Conservation (phyloP, 2,113 vertebrate species). For the Dicerorhinus sumatrensis region DNA sequence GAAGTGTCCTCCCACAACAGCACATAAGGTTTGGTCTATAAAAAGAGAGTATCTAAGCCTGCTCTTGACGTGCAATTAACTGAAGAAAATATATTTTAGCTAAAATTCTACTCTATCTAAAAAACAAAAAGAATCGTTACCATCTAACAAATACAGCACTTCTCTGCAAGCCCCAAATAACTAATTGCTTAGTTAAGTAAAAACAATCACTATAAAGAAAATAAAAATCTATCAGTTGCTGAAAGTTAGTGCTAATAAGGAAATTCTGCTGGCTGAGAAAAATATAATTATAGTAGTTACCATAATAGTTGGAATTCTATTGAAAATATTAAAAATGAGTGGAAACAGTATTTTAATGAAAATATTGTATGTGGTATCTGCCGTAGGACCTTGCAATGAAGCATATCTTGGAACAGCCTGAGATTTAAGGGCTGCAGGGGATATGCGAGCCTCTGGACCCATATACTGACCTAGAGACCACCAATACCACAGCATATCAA, state of each 20-base stretch:
- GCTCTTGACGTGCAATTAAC: not conserved
- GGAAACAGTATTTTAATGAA: not conserved
- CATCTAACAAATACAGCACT: not conserved
- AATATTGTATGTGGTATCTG: not conserved
- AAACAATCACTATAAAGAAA: not conserved
- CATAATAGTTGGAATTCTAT: not conserved
- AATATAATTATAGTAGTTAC: not conserved
- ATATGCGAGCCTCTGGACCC: not conserved
- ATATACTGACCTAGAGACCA: not conserved
- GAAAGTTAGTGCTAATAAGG: not conserved
- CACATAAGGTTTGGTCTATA: not conserved
- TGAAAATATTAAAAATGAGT: not conserved
- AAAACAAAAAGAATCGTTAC: not conserved
- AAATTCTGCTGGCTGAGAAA: not conserved
- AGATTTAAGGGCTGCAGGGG: not conserved
- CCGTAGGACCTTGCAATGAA: not conserved
- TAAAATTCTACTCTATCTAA: conserved; percentile 18
- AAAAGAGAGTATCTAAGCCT: not conserved
- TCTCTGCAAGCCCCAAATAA: not conserved
- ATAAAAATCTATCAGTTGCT: not conserved
- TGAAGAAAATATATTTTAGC: conserved; percentile 27
- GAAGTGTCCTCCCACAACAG: not conserved
- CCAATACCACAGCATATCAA: not conserved
- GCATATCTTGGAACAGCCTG: not conserved
- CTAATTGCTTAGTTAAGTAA: not conserved